Evolutionary conservation across 2,888 invertebrate species (phyloP), one percentile per base, ranked within the genome.

Genomic region (Caenorhabditis becei): DNA sequence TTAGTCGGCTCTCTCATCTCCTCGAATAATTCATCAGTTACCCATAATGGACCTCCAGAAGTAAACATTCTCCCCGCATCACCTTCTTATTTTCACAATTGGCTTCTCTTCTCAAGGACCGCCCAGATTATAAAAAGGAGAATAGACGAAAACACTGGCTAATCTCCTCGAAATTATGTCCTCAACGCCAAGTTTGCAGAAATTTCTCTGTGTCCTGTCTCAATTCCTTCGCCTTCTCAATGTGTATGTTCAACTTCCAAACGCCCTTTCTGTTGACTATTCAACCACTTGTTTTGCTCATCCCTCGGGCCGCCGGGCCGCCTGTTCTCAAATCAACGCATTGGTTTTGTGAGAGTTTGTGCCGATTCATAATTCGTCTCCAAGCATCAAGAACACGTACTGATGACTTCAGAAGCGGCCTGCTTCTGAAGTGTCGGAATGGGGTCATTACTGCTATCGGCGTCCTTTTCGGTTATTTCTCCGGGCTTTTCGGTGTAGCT

Each of bases 201-300:
- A 11, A 23, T 26, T 26, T 14, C 26, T 16, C 11, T 59, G 11
- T 41, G 41, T 5, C 41, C 41, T 41, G 41, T 41, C 14, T 35
- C n/a, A n/a, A n/a, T n/a, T n/a, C n/a, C n/a, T 24, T 59, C 41
- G 14, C n/a, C 3, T 41, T 24, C 41, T 41, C 41, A 4, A 32
- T 10, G 41, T 41, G 41, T 14, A 14, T 41, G 41, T 41, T 18
- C 20, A 10, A 47, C 47, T 47, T 26, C 26, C 14, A 28, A 35
- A 20, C 56, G 66, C 10, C 54, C 66, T 66, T 66, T 41, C 16
- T 66, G 66, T 66, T 66, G 66, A 66, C 66, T 44, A 44, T 44
- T 44, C 41, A 14, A 14, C 35, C 51, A 3, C 20, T n/a, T 23
- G 35, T 58, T 28, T 59, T 16, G 32, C 32, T 20, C 35, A 63